Conservation (phyloP, 2,888 invertebrate species). For the Drosophila nr. perissopoda region DNA sequence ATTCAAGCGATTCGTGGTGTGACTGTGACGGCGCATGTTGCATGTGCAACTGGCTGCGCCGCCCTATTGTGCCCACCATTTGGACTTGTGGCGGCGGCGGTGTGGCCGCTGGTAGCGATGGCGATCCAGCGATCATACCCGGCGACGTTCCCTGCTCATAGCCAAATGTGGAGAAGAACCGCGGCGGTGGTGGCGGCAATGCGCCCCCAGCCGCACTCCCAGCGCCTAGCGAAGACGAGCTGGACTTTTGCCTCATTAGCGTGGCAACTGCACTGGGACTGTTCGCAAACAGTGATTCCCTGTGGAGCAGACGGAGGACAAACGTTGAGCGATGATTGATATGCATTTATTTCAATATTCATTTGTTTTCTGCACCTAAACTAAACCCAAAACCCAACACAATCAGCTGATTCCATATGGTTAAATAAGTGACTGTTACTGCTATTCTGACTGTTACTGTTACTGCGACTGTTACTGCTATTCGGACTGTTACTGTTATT, state of each 20-base stretch:
- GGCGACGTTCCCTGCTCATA: slow-evolving; percentile 78
- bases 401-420: slow-evolving; percentile 6
- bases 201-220: slow-evolving; percentile 59
- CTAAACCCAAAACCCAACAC: slow-evolving; percentile 17
- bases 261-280: slow-evolving; percentile 66
- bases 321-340: slow-evolving; percentile 34
- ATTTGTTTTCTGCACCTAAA: slow-evolving; percentile 37
- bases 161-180: slow-evolving; percentile 85
- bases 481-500: background rate
- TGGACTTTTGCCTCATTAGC: slow-evolving; percentile 83
- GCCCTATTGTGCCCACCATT: slow-evolving; percentile 65
- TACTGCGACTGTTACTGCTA: too few species aligned
- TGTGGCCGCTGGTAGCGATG: slow-evolving; percentile 45
- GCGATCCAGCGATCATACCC: slow-evolving; percentile 57
- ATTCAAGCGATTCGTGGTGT: slow-evolving; percentile 78
- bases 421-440: too few species aligned
- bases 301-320: slow-evolving; percentile 39
- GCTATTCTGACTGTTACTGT: too few species aligned
- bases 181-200: slow-evolving; percentile 72
- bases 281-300: slow-evolving; percentile 84
- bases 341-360: slow-evolving; percentile 61
- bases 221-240: slow-evolving; percentile 79
- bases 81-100: slow-evolving; percentile 50
- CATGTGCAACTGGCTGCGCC: slow-evolving; percentile 71
- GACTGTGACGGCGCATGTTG: slow-evolving; percentile 57